A percentile compares a stretch with the other conserved stretches of the same genome.
Evolutionary conservation across 2,797 vertebrate genomes (phyloP).

Genomic region (Melanotaenia maccullochi): DNA sequence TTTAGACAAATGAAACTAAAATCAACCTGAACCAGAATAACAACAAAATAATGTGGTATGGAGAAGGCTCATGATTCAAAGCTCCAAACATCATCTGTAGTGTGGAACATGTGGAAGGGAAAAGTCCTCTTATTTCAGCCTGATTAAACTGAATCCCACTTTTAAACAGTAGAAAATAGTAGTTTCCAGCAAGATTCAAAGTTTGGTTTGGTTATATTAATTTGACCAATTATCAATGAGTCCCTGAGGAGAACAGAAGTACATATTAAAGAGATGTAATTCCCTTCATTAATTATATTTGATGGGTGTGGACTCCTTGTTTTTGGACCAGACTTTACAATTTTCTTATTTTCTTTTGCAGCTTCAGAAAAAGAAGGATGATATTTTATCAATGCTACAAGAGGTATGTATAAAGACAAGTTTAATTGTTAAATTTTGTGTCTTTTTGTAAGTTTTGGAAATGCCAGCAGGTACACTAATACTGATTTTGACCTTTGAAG

Average conservation of each 20-base stretch:
- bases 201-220: not conserved
- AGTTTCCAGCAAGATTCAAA: not conserved
- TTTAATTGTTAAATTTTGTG: not conserved
- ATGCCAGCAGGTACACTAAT: not conserved
- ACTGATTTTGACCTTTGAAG: constrained; percentile 16
- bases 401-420: constrained; percentile 76
- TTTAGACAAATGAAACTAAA: not conserved
- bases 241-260: not conserved
- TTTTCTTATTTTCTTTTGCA: constrained; percentile 53
- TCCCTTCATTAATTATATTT: not conserved
- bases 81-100: not conserved
- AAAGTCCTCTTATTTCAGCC: not conserved
- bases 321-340: not conserved
- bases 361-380: constrained; percentile 84
- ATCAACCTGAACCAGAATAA: not conserved
- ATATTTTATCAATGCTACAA: constrained; percentile 81
- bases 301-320: not conserved
- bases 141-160: not conserved
- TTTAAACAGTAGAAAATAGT: not conserved
- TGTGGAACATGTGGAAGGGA: not conserved
- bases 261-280: too few species aligned
- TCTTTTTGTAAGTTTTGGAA: not conserved
- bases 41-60: not conserved
- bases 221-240: not conserved
- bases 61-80: not conserved